phyloP scores from a whole-genome alignment of 2,113 vertebrate species.

The Naja naja region DNA sequence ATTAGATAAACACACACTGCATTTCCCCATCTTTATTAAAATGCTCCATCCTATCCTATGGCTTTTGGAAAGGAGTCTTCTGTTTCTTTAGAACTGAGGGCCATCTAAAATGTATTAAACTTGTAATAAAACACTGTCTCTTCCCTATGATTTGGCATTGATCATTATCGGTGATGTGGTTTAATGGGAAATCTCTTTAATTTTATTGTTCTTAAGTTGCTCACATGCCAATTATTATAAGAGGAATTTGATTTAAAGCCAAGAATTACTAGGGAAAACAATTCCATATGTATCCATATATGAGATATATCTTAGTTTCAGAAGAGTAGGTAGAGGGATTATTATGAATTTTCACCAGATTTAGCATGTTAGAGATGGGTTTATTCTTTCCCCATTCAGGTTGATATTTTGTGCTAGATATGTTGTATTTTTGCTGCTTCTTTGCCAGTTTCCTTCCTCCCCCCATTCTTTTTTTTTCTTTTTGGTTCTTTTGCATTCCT shows the following conservation, averaged over 20 bases:
- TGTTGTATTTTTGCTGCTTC: neutral
- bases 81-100: neutral
- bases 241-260: neutral
- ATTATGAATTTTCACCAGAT: neutral
- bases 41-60: neutral
- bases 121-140: neutral
- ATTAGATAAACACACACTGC: neutral
- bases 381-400: neutral
- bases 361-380: neutral
- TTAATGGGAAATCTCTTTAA: neutral
- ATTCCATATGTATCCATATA: neutral
- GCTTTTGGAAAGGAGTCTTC: neutral
- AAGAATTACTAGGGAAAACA: neutral
- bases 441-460: too few relatives aligned
- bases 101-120: neutral
- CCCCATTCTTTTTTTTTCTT: neutral
- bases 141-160: neutral
- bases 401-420: neutral
- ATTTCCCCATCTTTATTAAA: neutral
- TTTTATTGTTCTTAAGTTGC: neutral
- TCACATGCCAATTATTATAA: neutral
- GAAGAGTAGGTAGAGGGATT: neutral
- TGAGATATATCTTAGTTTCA: neutral
- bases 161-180: neutral
- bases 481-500: neutral